These are phyloP conservation scores for Stramonita haemastoma DNA, from an alignment of 2,888 invertebrate genomes.

Conservation along the genomic window DNA sequence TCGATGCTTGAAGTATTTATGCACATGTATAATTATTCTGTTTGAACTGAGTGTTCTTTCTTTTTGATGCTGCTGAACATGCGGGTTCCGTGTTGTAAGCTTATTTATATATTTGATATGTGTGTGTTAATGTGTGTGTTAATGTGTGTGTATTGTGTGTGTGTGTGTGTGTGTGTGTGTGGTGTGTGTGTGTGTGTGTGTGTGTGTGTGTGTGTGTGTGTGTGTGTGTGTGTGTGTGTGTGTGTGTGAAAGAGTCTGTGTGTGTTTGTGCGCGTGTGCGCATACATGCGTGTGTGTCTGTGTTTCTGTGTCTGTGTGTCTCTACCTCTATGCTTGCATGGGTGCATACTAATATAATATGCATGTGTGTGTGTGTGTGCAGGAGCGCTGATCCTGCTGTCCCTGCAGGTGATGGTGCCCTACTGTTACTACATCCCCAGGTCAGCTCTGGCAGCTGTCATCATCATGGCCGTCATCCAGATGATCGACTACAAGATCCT, in stretches of 20 bases:
- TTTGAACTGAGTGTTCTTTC: too few relatives aligned
- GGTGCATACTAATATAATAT: too few relatives aligned
- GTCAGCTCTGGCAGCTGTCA: constrained; percentile 90
- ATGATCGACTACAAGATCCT: constrained; percentile 72
- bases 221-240: constrained; percentile 4
- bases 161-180: too few relatives aligned
- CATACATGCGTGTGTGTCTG: not conserved
- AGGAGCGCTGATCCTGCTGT: constrained; percentile 89
- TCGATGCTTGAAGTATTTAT: too few relatives aligned
- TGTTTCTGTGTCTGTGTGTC: not conserved
- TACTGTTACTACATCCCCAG: constrained; percentile 86
- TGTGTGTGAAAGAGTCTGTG: constrained; percentile 16
- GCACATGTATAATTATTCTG: too few relatives aligned
- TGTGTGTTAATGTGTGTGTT: too few relatives aligned
- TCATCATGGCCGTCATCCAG: constrained; percentile 90
- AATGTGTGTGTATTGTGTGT: too few relatives aligned
- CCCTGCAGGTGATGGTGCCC: constrained; percentile 90
- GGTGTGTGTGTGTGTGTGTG: not conserved
- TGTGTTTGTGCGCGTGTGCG: not conserved
- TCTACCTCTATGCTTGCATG: constrained; percentile 6
- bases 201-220: not conserved
- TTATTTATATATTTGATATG: too few relatives aligned
- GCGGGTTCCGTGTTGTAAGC: too few relatives aligned
- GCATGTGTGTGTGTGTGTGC: constrained; percentile 63
- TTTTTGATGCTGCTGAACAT: too few relatives aligned